A percentile compares a stretch with the other conserved stretches of the same genome.
phyloP scores from a whole-genome alignment of 2,888 invertebrate genomes.

The Epinotia bilunana region DNA sequence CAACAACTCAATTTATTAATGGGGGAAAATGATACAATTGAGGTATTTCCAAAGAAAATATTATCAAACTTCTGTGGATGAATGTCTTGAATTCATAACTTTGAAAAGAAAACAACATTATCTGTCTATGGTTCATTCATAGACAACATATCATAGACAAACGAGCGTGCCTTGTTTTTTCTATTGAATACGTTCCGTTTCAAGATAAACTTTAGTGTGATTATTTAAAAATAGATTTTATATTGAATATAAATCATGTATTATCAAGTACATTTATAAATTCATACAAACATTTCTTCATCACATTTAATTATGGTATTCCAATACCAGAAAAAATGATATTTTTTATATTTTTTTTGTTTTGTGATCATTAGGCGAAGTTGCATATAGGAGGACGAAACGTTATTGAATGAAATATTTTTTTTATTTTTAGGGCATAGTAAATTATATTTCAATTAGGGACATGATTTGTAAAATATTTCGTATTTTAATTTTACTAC shows the following conservation, averaged over 20 bases:
- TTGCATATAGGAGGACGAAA: slow-evolving; percentile 66
- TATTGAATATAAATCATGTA: not conserved
- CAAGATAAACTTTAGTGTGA: not conserved
- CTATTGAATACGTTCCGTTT: slow-evolving; percentile 45
- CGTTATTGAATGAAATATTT: slow-evolving; percentile 79
- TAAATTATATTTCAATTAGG: slow-evolving; percentile 80
- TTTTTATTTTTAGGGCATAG: slow-evolving; percentile 80
- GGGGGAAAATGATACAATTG: not conserved
- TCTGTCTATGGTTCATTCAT: slow-evolving; percentile 34
- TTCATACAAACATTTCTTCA: not conserved
- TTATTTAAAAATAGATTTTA: not conserved
- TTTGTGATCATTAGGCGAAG: slow-evolving; percentile 42
- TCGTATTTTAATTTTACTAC: slow-evolving; percentile 68
- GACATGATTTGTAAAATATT: slow-evolving; percentile 78
- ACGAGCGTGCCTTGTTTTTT: slow-evolving; percentile 46
- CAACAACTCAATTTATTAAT: not conserved
- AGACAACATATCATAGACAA: slow-evolving; percentile 39
- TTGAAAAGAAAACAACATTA: slow-evolving; percentile 12
- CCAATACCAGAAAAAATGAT: not conserved
- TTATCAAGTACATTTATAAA: not conserved
- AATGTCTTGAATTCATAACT: slow-evolving; percentile 6
- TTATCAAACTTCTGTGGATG: not conserved
- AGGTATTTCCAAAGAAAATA: not conserved
- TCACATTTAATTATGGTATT: not conserved
- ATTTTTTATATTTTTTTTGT: slow-evolving; percentile 27